Evolutionary conservation across 30 jellyfish, hydroid and myxozoan genomes (phyloP).

Genomic region (Chironex yamaguchii): DNA sequence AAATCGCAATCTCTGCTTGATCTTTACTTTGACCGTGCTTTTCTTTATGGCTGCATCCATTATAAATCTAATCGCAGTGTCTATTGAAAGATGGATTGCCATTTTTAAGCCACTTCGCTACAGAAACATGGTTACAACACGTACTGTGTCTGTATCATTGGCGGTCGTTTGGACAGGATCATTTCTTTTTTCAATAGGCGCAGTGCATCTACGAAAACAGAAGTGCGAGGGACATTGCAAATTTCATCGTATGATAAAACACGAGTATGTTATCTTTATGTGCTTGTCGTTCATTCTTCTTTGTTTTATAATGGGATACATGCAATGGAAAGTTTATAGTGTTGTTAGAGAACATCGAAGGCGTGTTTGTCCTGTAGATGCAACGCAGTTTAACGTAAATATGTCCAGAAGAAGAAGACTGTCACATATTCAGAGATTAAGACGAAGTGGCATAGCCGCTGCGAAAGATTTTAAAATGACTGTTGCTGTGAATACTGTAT

Average conservation of each 20-base stretch:
- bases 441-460: neutral
- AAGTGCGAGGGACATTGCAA: neutral
- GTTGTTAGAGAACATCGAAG: conserved; percentile 30
- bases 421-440: neutral
- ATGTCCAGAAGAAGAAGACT: neutral
- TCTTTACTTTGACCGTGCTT: neutral
- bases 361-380: conserved; percentile 12
- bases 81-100: conserved; percentile 68
- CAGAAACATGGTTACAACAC: conserved; percentile 4
- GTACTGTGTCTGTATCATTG: neutral
- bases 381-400: neutral
- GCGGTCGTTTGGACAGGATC: conserved; percentile 40
- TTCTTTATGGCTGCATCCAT: conserved; percentile 52
- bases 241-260: neutral
- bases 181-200: neutral
- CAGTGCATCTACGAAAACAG: neutral
- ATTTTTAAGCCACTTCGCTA: conserved; percentile 64
- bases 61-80: conserved; percentile 44
- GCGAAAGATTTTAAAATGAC: neutral
- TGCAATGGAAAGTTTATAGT: conserved; percentile 46
- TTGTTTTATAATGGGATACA: conserved; percentile 28
- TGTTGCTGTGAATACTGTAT: conserved; percentile 41
- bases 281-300: conserved; percentile 1
- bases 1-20: too few species aligned
- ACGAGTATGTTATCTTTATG: neutral